Percentiles rank a stretch among this genome's conserved stretches.
Evolutionary conservation across 2,113 vertebrate species (phyloP).

Genomic region (human): DNA sequence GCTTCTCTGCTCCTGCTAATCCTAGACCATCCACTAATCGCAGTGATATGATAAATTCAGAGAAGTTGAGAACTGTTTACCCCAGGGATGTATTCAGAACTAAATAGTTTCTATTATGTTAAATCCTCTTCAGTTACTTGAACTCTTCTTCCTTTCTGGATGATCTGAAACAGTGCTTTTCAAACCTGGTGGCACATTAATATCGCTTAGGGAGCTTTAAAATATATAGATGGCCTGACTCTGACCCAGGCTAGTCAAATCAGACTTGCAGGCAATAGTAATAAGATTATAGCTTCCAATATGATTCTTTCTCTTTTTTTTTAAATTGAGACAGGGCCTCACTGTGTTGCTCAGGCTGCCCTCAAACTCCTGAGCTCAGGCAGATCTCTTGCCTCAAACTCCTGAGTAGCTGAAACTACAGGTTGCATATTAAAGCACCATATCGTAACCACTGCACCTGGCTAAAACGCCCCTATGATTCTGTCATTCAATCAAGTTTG

Average conservation of each 20-base stretch:
- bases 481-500: neutral
- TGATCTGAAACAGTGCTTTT: neutral
- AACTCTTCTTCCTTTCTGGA: neutral
- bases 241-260: neutral
- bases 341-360: neutral
- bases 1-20: neutral
- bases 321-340: neutral
- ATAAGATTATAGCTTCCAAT: neutral
- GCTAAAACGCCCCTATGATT: neutral
- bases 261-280: neutral
- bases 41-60: neutral
- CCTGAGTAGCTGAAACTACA: neutral
- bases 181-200: neutral
- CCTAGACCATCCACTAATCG: neutral
- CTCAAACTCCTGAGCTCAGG: neutral
- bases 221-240: neutral
- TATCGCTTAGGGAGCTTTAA: neutral
- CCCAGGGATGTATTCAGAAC: neutral
- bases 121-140: neutral
- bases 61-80: neutral
- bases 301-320: neutral
- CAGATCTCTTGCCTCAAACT: neutral
- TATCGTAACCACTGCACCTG: no score
- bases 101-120: neutral
- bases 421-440: no score